Evolutionary conservation across 1,140 invertebrate genomes (phyloP), one percentile per base, ranked within the genome.

Genomic region (Phymorhynchus buccinoides): DNA sequence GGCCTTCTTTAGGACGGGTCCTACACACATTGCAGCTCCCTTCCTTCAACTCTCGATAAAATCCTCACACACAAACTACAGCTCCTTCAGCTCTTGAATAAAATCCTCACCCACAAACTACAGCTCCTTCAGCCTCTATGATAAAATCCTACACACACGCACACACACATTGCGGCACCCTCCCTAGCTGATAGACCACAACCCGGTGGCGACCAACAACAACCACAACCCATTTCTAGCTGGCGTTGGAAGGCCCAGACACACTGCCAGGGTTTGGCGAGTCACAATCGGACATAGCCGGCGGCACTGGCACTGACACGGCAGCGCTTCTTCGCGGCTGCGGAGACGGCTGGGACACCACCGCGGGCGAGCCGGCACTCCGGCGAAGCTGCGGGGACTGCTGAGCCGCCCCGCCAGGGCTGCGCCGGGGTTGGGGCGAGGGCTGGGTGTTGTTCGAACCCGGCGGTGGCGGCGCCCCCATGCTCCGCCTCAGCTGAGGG

Each of bases 341-440:
- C 52, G 84, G 85, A 35, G 87, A 86, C n/a, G 68, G 85, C 39
- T 85, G 84, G 2, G 68, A 71, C 66, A 81, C 81, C n/a, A 42
- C 18, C 37, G 81, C 84, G 14, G 79, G 52, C 0, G 12, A 27
- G 1, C 18, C 56, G 4, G 56, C 56, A 27, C 56, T 62, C 6
- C 56, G 56, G 14, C 56, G 56, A 0, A 62, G 56, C 22, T 62
- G 56, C 56, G 56, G 56, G 12, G 56, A 62, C 56, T 12, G 56
- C 56, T 62, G 56, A 16, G 56, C 22, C 56, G n/a, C 56, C 12
- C 18, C 22, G 12, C 18, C 56, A 27, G 56, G 22, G 44, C 44
- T 48, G 18, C 44, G 44, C 18, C 44, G 44, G 4, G 56, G 12
- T 62, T 62, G 56, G 6, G 56, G 56, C 12, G 56, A 62, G 4